Evolutionary conservation across 2,888 invertebrate genomes (phyloP), one percentile per base, ranked within the genome.

Genomic region (Neoaliturus tenellus): DNA sequence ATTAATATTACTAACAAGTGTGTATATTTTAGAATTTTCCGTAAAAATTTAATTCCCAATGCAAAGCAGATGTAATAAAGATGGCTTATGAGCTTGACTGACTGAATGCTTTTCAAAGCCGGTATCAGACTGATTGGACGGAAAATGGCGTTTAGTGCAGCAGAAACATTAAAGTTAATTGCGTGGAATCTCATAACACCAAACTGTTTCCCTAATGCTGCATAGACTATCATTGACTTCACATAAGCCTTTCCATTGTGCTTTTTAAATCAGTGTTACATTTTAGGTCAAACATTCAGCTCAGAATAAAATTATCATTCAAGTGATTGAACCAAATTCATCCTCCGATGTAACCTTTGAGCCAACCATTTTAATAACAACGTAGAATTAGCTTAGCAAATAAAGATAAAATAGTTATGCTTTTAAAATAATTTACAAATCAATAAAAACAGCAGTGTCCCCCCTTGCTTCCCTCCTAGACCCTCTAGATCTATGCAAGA

Each of bases 131-230:
- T 39, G 39, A 69, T 39, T 69, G 39, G 20, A 39, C 39, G 39
- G 69, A 69, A 69, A 69, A 69, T 69, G 39, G 69, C 69, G 23
- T 39, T 33, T 35, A 10, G 2, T 69, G 33, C 69, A 35, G 39
- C 39, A 8, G 69, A 39, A 69, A 69, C 69, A 69, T 39, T 35
- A 20, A 35, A 39, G 20, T 69, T 69, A 69, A 69, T 69, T 69
- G 69, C 28, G 23, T 39, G 39, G 69, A 69, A 69, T 35, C 69
- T 39, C 6, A 39, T 69, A 69, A 20, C 35, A 39, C 14, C 39
- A 69, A 35, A 31, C 69, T n/a, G 35, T 1, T n/a, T 12, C 69
- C 33, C 3, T 67, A 67, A 67, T 31, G 12, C 33, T 3, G 31
- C 20, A 23, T 20, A 8, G 51, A 51, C 23, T 23, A 23, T 51